phyloP scores from a whole-genome alignment of 1,140 invertebrate genomes.

The Drosophila tropicalis region DNA sequence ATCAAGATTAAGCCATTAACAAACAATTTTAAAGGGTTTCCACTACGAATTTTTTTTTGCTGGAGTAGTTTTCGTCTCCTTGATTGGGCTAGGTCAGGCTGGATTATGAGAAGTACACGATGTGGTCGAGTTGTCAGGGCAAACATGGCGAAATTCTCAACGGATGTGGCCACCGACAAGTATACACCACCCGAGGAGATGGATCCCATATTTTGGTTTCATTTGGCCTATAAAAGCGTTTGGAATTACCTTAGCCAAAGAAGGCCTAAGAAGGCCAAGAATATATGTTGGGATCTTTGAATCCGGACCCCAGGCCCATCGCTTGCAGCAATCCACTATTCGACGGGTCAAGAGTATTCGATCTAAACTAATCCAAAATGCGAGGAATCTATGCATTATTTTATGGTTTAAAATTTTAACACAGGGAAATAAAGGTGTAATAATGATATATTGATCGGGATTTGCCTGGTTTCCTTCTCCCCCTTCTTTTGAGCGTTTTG shows the following conservation, averaged over 20 bases:
- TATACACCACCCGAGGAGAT: slow-evolving; percentile 61
- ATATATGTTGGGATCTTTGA: slow-evolving; percentile 88
- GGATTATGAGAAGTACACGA: slow-evolving; percentile 40
- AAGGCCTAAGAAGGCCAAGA: slow-evolving; percentile 86
- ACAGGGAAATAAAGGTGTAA: background rate
- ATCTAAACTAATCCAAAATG: background rate
- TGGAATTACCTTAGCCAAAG: slow-evolving; percentile 26
- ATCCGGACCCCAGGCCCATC: slow-evolving; percentile 85
- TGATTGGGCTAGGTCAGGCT: slow-evolving; percentile 18
- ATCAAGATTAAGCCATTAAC: too few relatives aligned
- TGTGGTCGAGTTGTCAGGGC: slow-evolving; percentile 28
- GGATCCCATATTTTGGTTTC: slow-evolving; percentile 63
- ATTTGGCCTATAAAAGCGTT: slow-evolving; percentile 58
- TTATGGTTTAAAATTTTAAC: background rate
- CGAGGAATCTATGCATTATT: background rate
- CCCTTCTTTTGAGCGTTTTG: too few relatives aligned
- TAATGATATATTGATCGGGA: background rate
- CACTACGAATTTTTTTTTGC: too few relatives aligned
- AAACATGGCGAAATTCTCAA: slow-evolving; percentile 9
- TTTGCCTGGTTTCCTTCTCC: too few relatives aligned
- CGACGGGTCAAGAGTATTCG: slow-evolving; percentile 72
- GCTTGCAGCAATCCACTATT: slow-evolving; percentile 92
- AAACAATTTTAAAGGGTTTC: too few relatives aligned
- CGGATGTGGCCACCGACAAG: slow-evolving; percentile 49
- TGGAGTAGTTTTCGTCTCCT: slow-evolving; percentile 17